These are phyloP conservation scores for Oncopodura yosiiana DNA, from an alignment of 1,140 invertebrate genomes.

Conservation along the genomic window DNA sequence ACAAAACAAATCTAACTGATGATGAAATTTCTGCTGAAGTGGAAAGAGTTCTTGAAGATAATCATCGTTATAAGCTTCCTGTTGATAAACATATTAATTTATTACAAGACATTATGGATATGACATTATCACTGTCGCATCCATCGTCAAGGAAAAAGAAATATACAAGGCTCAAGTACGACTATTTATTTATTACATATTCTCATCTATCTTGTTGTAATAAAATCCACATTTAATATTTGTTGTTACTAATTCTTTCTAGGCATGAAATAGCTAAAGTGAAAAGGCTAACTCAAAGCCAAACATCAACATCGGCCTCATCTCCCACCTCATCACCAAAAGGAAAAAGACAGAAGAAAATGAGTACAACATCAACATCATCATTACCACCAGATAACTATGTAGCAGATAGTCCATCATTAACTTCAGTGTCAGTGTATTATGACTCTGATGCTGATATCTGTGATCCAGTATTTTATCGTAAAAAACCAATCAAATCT, in stretches of 20 bases:
- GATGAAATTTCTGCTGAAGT: conserved; percentile 34
- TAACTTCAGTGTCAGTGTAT: no score
- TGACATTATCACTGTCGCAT: conserved; percentile 12
- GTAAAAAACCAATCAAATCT: no score
- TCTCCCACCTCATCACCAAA: neutral
- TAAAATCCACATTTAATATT: neutral
- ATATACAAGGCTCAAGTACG: conserved; percentile 8
- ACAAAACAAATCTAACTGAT: conserved; percentile 35
- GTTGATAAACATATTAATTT: conserved; percentile 16
- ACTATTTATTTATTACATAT: neutral
- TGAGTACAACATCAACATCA: no score
- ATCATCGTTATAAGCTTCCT: conserved; percentile 25
- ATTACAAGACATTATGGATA: conserved; percentile 21
- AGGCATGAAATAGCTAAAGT: conserved; percentile 6
- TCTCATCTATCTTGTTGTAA: neutral
- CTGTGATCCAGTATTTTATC: no score
- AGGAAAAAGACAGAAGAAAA: no score
- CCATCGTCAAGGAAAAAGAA: conserved; percentile 12
- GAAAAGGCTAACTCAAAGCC: neutral
- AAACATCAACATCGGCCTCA: neutral
- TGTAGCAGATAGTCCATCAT: no score
- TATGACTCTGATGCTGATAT: no score
- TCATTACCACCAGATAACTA: no score
- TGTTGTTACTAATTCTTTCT: neutral
- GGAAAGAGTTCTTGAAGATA: conserved; percentile 25